Base-by-base conservation (phyloP, 2,113 vertebrate genomes). In the Leucoraja erinaceus region DNA sequence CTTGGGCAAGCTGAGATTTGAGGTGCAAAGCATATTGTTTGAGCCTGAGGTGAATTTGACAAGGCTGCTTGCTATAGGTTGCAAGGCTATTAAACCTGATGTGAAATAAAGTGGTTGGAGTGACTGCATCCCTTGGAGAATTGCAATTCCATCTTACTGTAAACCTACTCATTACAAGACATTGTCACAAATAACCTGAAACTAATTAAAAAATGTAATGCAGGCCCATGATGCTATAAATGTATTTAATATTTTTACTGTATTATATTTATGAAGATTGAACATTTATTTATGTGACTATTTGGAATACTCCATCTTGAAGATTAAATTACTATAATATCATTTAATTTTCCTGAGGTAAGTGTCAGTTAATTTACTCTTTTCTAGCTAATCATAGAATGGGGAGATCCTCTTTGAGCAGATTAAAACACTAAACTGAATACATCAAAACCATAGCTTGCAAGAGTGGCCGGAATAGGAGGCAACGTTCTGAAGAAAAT, bases 21-120 rank as follows among this genome's bases (percentile, higher is more conserved):
- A 91, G 90, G 90, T 91, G 68, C 83, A 88, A 68, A 54, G 90
- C 11, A 54, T 74, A 91, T 91, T 91, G 90, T 72, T 91, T 91
- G 90, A 91, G 66, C 90, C 90, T 72, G 90, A 91, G 90, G 90
- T 91, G 90, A 91, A 91, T 91, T 91, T 91, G 66, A 72, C 90
- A 91, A 72, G 90, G 22, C 90, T 74, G 90, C 90, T 91, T 68
- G 47, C 66, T 47, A 91, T 91, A 91, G 90, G 63, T 91, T 91
- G 66, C 90, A 91, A 66, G 90, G 90, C 90, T 91, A 91, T 91
- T 91, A 91, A 91, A 91, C 90, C 54, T 72, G 68, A 91, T 91
- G 90, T 91, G 90, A 91, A 91, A 91, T 91, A 91, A 91, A 91
- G 90, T 74, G 90, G 31, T 72, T 91, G 68, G 66, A 72, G 68